These are phyloP conservation scores for Melipona quadrifasciata DNA, from an alignment of 1,140 invertebrate genomes.

Conservation along the genomic window DNA sequence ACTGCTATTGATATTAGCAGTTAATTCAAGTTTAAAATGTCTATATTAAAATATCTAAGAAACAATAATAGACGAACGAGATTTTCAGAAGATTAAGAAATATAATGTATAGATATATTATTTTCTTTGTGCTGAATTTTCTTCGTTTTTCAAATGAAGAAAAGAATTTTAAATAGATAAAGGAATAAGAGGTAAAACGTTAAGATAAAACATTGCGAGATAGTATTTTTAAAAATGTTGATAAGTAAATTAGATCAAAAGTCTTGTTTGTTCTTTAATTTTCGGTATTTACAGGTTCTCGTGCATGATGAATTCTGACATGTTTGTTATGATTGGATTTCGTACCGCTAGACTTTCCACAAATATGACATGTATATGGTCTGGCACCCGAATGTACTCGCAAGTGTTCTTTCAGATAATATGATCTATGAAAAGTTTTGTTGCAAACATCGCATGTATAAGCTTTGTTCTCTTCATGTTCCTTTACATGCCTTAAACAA, in stretches of 20 bases:
- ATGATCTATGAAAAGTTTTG: conserved; percentile 92
- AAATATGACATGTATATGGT: conserved; percentile 92
- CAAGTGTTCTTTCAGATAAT: conserved; percentile 93
- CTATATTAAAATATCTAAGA: conserved; percentile 36
- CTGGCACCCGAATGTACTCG: conserved; percentile 92
- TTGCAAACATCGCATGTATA: conserved; percentile 94
- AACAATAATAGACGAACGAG: conserved; percentile 39
- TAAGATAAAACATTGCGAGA: not conserved
- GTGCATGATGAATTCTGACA: conserved; percentile 92
- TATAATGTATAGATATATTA: not conserved
- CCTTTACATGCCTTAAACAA: conserved; percentile 93
- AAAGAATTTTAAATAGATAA: not conserved
- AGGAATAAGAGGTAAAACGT: conserved; percentile 6
- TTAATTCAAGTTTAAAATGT: conserved; percentile 31
- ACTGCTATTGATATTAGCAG: not conserved
- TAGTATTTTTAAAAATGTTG: conserved; percentile 8
- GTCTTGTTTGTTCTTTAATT: conserved; percentile 82
- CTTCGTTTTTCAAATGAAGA: not conserved
- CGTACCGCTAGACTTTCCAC: conserved; percentile 92
- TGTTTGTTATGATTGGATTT: conserved; percentile 95
- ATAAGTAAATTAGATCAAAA: not conserved
- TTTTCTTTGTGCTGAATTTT: conserved; percentile 21
- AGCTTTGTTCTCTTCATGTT: conserved; percentile 94
- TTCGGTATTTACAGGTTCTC: conserved; percentile 92
- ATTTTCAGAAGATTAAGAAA: conserved; percentile 10